Percentiles rank a stretch among this genome's conserved stretches.
Conservation (phyloP, 2,797 vertebrate genomes). For the Huso huso region DNA sequence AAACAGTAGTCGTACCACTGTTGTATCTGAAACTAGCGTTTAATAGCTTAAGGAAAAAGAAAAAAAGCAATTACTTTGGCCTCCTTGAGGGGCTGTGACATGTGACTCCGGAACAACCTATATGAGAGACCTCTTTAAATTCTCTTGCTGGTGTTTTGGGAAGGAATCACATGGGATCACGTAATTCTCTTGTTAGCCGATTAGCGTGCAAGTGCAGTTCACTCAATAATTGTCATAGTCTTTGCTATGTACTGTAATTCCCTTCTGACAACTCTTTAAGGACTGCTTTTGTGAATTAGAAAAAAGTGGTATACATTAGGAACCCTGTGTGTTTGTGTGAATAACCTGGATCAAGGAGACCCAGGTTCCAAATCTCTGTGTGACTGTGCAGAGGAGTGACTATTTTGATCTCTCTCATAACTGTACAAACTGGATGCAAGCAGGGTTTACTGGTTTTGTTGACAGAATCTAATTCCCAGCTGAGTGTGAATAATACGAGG, state of each 20-base stretch:
- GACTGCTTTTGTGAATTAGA: conserved; percentile 31
- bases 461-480: too few species aligned
- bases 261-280: conserved; percentile 62
- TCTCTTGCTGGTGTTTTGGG: neutral
- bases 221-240: conserved; percentile 41
- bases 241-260: conserved; percentile 36
- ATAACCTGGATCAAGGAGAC: too few species aligned
- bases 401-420: too few species aligned
- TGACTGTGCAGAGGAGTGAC: too few species aligned
- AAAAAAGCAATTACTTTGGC: neutral
- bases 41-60: conserved; percentile 1
- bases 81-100: neutral
- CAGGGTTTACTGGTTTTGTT: too few species aligned
- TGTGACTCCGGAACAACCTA: conserved; percentile 16
- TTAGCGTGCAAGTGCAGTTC: conserved; percentile 73
- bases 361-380: too few species aligned
- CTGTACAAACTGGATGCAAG: too few species aligned
- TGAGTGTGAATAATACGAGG: too few species aligned
- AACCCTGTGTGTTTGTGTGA: too few species aligned
- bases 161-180: conserved; percentile 1
- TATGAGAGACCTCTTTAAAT: conserved; percentile 3
- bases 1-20: conserved; percentile 25
- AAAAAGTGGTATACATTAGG: neutral
- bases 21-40: neutral
- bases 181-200: conserved; percentile 21